Base-by-base conservation (phyloP, 2,888 invertebrate genomes). In the Aporophyla lueneburgensis region DNA sequence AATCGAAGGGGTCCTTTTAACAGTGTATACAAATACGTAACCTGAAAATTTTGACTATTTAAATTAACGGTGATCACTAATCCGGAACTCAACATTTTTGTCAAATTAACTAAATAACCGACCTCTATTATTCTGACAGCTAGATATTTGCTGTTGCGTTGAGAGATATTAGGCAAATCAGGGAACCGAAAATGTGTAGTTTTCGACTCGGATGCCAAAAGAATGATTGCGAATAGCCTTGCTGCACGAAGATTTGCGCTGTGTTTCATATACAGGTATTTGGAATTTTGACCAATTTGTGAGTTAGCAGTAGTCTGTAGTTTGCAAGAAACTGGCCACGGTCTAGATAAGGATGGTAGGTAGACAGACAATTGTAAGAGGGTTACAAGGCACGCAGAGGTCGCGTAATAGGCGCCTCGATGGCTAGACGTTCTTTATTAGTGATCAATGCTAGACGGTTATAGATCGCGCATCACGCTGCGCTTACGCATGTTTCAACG, bases 381-480 rank as follows among this genome's bases (percentile, higher is more conserved):
- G 54, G 40, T 61, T 56, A 73, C 51, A 54, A 59, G 71, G 53
- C 62, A 33, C 51, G 59, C 9, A 46, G 53, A 66, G 27, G 68
- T 68, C 71, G 69, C 27, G 71, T n/a, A 27, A 33, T 43, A 74
- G 83, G 84, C 81, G 83, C 78, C 83, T 81, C 62, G 81, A 84
- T 51, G 83, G 81, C 83, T 83, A 51, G 81, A 74, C 84, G 65
- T n/a, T n/a, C n/a, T n/a, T n/a, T n/a, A n/a, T n/a, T n/a, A n/a
- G n/a, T n/a, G n/a, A n/a, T n/a, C n/a, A n/a, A n/a, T n/a, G 81
- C 83, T 83, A 51, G 81, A 74, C 84, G 65, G 78, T 71, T 61
- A 76, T 83, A 76, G 79, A 85, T 62, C 65, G 71, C 63, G 40
- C 73, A 69, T 46, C 73, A 70, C 62, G 71, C 63, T 74, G 74